Base-by-base conservation (phyloP, 2,113 vertebrate species). In the Poeciliopsis turrubarensis region DNA sequence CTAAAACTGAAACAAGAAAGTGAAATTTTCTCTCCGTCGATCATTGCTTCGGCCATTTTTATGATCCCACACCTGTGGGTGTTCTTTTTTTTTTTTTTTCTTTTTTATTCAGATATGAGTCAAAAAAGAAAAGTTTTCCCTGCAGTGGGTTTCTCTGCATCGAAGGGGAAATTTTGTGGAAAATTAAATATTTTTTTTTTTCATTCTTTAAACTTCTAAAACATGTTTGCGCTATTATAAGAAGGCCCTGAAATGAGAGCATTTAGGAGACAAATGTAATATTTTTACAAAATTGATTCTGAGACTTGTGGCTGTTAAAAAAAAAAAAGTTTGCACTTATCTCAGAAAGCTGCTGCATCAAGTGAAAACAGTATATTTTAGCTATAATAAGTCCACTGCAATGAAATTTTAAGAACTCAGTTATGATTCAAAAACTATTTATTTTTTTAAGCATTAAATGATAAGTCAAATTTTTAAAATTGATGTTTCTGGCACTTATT, bases 1-100 rank as follows among this genome's bases (percentile, higher is more conserved):
- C 44, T 82, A 25, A 84, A 71, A 51, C 1, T 79, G 77, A 87
- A 86, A 86, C 39, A 79, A 74, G 73, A 88, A 83, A 79, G 65
- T 65, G 30, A 72, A 77, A 17, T 13, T 75, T 72, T 7, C 22
- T 70, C 65, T 65, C 60, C 25, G n/a, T 76, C 14, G 5, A 60
- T 82, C 30, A 12, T 74, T 29, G 60, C 19, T 71, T 44, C 44
- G 62, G 65, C 47, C 66, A 51, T 14, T 1, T 5, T 41, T 11
- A 17, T 25, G 41, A 76, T 71, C 57, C 67, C 19, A 78, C 87
- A 89, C 80, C 85, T 86, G 80, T 32, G 9, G 30, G 39, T 15
- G 14, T 17, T 29, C 29, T 29, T 29, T 25, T 66, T 63, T 34
- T 37, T 13, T 29, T n/a, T 63, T 63, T 34, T 10, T 8, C 8